phyloP scores from a whole-genome alignment of 2,113 vertebrate genomes.

The Echinops telfairi region DNA sequence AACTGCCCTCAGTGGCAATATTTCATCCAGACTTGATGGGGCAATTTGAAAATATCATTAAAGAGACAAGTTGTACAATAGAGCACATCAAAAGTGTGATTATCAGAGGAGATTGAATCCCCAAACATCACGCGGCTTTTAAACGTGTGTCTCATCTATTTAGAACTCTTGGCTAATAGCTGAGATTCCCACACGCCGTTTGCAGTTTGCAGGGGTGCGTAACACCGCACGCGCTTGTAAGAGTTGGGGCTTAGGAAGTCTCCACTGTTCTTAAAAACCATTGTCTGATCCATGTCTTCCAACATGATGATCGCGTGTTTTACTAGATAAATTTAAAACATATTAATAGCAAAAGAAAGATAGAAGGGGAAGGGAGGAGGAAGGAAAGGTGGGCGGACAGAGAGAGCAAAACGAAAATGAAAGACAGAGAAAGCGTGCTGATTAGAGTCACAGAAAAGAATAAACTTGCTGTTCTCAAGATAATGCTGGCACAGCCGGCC shows the following conservation, averaged over 20 bases:
- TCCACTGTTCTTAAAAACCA: background rate
- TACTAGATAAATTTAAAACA: background rate
- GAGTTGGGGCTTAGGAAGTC: background rate
- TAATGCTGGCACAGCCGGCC: background rate
- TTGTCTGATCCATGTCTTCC: background rate
- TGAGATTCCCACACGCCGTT: background rate
- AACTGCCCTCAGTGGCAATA: conserved; percentile 6
- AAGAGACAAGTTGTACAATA: conserved; percentile 58
- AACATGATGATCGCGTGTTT: background rate
- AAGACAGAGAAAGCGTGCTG: accelerated
- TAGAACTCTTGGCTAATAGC: conserved; percentile 3
- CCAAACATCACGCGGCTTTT: conserved; percentile 19
- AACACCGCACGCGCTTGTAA: background rate
- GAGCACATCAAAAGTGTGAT: background rate
- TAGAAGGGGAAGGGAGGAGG: background rate
- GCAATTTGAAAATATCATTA: conserved; percentile 73
- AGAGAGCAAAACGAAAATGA: background rate
- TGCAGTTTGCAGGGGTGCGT: background rate
- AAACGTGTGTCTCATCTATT: background rate
- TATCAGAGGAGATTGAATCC: conserved; percentile 67
- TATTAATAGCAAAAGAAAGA: background rate
- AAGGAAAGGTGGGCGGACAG: background rate
- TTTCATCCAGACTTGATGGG: conserved; percentile 67
- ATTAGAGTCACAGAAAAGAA: background rate
- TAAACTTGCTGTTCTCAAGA: background rate